These are phyloP conservation scores for Dryococelus australis DNA, from an alignment of 2,888 invertebrate genomes.

Conservation along the genomic window DNA sequence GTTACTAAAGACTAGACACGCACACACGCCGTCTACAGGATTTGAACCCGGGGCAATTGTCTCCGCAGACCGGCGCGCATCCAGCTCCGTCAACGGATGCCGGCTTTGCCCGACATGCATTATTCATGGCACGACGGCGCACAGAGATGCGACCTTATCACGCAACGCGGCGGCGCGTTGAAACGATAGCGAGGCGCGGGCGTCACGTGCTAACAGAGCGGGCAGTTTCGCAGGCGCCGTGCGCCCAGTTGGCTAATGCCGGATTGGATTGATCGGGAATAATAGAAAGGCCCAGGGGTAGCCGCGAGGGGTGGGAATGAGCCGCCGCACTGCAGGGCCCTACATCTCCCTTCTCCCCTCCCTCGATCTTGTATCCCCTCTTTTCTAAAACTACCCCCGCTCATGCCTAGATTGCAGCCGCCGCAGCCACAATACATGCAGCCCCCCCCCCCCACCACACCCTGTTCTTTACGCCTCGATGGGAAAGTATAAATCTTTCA, in stretches of 20 bases:
- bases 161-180: no score
- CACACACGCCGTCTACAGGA: no score
- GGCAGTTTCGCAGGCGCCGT: background rate
- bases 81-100: no score
- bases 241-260: background rate
- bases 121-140: no score
- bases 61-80: no score
- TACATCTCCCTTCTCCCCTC: background rate
- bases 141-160: no score
- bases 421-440: background rate
- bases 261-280: slow-evolving; percentile 1
- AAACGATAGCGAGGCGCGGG: no score
- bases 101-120: no score
- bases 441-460: background rate
- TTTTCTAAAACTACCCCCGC: background rate
- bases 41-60: no score
- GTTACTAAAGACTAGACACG: no score
- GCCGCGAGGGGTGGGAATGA: background rate
- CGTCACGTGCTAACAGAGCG: no score
- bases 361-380: background rate
- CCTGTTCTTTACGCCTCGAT: background rate
- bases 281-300: background rate
- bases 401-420: background rate
- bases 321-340: slow-evolving; percentile 7
- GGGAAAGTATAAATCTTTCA: background rate